Base-by-base conservation (phyloP, 2,797 vertebrate species). In the Centroberyx gerrardi region DNA sequence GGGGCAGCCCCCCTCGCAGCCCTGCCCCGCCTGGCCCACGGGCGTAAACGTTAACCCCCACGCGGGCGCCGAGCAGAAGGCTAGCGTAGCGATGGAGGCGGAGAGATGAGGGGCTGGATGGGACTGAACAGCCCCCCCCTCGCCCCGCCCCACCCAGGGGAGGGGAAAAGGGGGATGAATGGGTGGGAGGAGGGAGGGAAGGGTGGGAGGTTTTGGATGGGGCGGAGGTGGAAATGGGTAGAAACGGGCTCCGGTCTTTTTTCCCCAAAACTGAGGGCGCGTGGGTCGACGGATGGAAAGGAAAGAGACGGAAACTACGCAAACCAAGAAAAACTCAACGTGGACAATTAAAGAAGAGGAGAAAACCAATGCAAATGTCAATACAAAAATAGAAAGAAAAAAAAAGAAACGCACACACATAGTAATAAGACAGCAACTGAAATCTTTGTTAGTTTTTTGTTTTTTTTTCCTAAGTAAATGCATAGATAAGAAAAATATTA, bases 81-180 rank as follows among this genome's bases (percentile, higher is more conserved):
- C 96, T 90, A 99, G 96, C n/a, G 96, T 97, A 60, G 95, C 96
- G 79, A 97, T 98, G 96, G 97, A 99, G 93, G 98, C 98, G 0
- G 97, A 99, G 94, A 98, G 98, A 98, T 99, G 97, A 99, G 96
- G 91, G 88, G 93, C 91, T 54, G 78, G 91, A 93, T 66, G 72
- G 90, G 81, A 88, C 82, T 87, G 77, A 69, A 33, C 54, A 66
- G 31, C 52, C 48, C 68, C 80, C 22, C 53, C 53, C 22, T 22
- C 22, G 22, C 51, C 28, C 28, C 9, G 38, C 44, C 51, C 56
- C 52, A 36, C n/a, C 55, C 38, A 3, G 12, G 46, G 67, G 56
- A n/a, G 67, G 77, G 68, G 36, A 27, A 49, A 60, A 2, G 8
- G 29, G 58, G 8, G 66, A 27, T 4, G 10, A 60, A 40, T 3